Conservation (phyloP, 2,113 vertebrate species). For the western clawed frog (Xenopus tropicalis) region DNA sequence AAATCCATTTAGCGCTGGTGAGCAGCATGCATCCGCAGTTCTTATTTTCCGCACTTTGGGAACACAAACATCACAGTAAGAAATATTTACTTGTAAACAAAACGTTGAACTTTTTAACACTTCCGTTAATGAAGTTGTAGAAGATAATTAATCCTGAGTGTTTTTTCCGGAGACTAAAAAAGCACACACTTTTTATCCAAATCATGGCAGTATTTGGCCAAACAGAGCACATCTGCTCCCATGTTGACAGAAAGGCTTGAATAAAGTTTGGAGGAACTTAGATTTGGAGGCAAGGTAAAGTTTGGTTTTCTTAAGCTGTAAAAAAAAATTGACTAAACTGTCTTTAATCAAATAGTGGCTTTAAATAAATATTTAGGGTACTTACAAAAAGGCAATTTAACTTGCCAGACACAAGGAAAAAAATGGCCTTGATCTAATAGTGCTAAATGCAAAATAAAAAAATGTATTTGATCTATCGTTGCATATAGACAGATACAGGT, state of each 20-base stretch:
- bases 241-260: rapidly evolving
- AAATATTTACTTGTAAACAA: conserved; percentile 29
- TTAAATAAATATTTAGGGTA: too few species aligned
- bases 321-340: too few species aligned
- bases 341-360: too few species aligned
- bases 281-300: too few species aligned
- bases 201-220: neutral
- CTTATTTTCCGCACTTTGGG: neutral
- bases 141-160: conserved; percentile 15
- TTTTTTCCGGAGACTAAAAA: neutral
- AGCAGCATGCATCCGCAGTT: neutral
- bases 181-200: neutral
- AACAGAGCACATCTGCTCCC: neutral
- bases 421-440: too few species aligned
- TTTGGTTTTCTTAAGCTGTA: too few species aligned
- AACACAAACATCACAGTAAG: conserved; percentile 27
- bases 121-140: conserved; percentile 23
- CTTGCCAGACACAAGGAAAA: too few species aligned
- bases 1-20: neutral
- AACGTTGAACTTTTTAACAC: conserved; percentile 21
- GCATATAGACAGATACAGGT: too few species aligned
- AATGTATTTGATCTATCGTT: too few species aligned
- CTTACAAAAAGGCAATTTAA: too few species aligned
- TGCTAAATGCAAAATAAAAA: too few species aligned
- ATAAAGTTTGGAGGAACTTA: too few species aligned